A percentile compares a stretch with the other conserved stretches of the same genome.
These are phyloP conservation scores for Anorthoa munda DNA, from an alignment of 2,888 invertebrate species.

Conservation along the genomic window DNA sequence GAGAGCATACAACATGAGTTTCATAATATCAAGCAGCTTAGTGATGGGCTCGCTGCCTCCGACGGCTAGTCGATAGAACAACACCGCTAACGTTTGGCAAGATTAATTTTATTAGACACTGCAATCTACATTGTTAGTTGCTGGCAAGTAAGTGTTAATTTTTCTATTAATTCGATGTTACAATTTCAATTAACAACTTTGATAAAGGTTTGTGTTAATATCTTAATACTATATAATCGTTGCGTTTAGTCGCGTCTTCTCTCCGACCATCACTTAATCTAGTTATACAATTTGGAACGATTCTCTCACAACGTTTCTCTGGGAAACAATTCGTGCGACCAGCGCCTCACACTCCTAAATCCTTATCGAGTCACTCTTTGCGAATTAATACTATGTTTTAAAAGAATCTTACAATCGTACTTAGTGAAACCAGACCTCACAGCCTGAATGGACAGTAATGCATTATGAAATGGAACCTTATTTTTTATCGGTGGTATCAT, in stretches of 20 bases:
- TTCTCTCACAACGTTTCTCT: conserved; percentile 65
- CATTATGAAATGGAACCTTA: conserved; percentile 68
- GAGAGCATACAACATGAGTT: conserved; percentile 84
- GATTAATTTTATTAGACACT: conserved; percentile 57
- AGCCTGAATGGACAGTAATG: conserved; percentile 74
- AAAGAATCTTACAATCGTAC: conserved; percentile 47
- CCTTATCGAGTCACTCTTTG: conserved; percentile 43
- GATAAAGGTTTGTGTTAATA: conserved; percentile 41
- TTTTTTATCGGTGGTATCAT: conserved; percentile 61
- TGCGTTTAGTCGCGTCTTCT: conserved; percentile 46
- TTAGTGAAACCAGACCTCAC: conserved; percentile 76
- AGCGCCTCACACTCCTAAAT: conserved; percentile 74
- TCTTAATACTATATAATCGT: conserved; percentile 53
- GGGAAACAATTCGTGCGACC: conserved; percentile 79
- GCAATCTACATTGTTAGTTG: conserved; percentile 55
- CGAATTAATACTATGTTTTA: conserved; percentile 61
- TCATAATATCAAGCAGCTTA: conserved; percentile 85
- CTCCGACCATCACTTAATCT: conserved; percentile 45
- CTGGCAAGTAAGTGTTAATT: conserved; percentile 47
- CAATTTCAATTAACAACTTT: conserved; percentile 49
- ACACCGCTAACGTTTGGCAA: conserved; percentile 70
- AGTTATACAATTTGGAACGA: conserved; percentile 65
- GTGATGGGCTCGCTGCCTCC: conserved; percentile 75
- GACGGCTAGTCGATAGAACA: conserved; percentile 53
- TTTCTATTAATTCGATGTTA: conserved; percentile 50